These are phyloP conservation scores for Pseudococcus longispinus DNA, from an alignment of 2,888 invertebrate species.

Conservation along the genomic window DNA sequence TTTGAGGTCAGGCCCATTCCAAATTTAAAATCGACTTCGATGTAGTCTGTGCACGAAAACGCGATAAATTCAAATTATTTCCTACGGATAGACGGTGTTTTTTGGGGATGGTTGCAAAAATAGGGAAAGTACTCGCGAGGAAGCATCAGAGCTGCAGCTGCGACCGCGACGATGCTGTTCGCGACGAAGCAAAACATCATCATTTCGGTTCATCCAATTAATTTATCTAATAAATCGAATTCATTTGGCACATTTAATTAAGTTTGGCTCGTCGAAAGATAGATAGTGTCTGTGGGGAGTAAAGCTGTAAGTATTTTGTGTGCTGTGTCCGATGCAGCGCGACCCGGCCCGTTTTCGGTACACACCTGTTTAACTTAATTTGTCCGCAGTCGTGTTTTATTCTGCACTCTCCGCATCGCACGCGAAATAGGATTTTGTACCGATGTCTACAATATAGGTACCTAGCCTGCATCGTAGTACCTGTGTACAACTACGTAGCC, in stretches of 20 bases:
- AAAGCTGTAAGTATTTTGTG: not conserved
- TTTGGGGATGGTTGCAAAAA: not conserved
- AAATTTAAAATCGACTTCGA: no score
- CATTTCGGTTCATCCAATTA: constrained; percentile 16
- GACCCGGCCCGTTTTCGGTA: not conserved
- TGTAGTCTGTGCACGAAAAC: not conserved
- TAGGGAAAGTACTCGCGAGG: not conserved
- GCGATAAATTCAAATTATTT: not conserved
- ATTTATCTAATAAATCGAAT: constrained; percentile 44
- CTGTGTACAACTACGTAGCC: not conserved
- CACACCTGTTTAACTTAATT: not conserved
- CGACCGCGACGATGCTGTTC: not conserved
- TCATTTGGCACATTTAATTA: constrained; percentile 29
- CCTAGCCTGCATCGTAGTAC: not conserved
- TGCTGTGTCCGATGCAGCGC: not conserved
- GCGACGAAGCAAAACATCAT: not conserved
- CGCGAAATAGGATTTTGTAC: not conserved
- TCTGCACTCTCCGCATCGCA: not conserved
- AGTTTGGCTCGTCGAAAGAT: not conserved
- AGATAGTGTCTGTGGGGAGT: not conserved
- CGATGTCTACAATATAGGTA: not conserved
- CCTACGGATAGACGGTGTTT: not conserved
- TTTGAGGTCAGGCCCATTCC: no score
- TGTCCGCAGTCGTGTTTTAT: not conserved
- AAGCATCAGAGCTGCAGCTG: not conserved